These are phyloP conservation scores for Cataglyphis cursor DNA, from an alignment of 2,888 invertebrate species.

Conservation along the genomic window DNA sequence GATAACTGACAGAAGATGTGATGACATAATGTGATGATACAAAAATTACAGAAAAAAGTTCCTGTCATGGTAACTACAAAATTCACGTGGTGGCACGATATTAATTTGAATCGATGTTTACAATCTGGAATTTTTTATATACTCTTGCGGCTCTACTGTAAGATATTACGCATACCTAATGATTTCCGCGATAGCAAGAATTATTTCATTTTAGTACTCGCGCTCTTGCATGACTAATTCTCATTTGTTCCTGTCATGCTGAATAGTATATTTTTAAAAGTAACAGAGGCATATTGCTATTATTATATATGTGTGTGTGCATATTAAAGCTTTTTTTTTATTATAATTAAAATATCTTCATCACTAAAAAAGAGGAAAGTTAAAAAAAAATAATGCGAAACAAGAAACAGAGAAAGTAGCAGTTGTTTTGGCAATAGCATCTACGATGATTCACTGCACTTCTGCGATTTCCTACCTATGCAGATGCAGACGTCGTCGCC, in stretches of 20 bases:
- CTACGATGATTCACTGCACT: constrained; percentile 69
- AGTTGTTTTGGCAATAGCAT: constrained; percentile 51
- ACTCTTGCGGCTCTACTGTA: neutral
- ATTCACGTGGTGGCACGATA: constrained; percentile 24
- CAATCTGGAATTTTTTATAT: constrained; percentile 48
- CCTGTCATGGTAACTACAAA: neutral
- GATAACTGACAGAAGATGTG: neutral
- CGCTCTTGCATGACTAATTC: constrained; percentile 9
- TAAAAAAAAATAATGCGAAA: neutral
- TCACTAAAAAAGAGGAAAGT: constrained; percentile 4
- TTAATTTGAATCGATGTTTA: constrained; percentile 58
- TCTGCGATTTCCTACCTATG: constrained; percentile 69
- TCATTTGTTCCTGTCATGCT: constrained; percentile 34
- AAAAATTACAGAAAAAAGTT: neutral
- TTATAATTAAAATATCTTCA: neutral
- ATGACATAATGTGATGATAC: neutral
- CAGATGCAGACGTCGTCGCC: constrained; percentile 58
- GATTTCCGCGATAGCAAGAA: constrained; percentile 47
- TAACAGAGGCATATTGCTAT: neutral
- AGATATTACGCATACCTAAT: constrained; percentile 38
- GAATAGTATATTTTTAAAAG: constrained; percentile 34
- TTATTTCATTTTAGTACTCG: constrained; percentile 38
- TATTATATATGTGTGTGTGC: neutral
- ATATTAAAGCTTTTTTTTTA: neutral
- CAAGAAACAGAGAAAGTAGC: constrained; percentile 40